Percentiles rank a stretch among this genome's conserved stretches.
Evolutionary conservation across 2,113 vertebrate species (phyloP).

Genomic region (Rousettus leschenaultii): DNA sequence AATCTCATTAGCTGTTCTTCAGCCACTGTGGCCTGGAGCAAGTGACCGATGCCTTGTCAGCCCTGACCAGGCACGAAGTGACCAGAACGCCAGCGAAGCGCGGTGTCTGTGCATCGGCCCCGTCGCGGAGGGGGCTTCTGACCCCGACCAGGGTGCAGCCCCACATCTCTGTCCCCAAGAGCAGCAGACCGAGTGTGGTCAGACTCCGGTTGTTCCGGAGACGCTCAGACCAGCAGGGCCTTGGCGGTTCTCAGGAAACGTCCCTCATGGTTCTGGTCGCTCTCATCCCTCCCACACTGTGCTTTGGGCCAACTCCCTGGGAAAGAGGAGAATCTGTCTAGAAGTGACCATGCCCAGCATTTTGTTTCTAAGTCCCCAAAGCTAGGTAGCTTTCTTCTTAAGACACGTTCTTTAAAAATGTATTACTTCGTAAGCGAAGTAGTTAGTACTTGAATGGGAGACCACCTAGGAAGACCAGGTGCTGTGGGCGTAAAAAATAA

Average conservation of each 20-base stretch:
- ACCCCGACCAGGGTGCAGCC: neutral
- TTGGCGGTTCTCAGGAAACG: neutral
- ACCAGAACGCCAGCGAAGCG: fast-evolving
- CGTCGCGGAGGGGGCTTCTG: neutral
- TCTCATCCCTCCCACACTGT: neutral
- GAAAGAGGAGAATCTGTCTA: neutral
- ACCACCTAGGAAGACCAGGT: too few species aligned
- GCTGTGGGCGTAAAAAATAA: too few species aligned
- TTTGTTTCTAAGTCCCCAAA: neutral
- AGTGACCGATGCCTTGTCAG: fast-evolving
- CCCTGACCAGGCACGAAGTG: neutral
- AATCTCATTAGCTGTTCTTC: neutral
- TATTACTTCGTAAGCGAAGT: neutral
- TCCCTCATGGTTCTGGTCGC: neutral
- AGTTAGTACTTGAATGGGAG: too few species aligned
- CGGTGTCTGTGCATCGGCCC: fast-evolving
- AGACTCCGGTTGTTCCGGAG: neutral
- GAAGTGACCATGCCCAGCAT: fast-evolving
- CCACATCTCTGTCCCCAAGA: neutral
- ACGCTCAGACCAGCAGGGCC: neutral
- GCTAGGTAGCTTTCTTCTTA: neutral
- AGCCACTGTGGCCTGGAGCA: neutral
- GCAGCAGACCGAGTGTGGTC: neutral
- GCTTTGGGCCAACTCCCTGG: neutral
- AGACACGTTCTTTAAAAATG: neutral